Base-by-base conservation (phyloP, 1,140 invertebrate species). In the Aphelenchoides avenae region DNA sequence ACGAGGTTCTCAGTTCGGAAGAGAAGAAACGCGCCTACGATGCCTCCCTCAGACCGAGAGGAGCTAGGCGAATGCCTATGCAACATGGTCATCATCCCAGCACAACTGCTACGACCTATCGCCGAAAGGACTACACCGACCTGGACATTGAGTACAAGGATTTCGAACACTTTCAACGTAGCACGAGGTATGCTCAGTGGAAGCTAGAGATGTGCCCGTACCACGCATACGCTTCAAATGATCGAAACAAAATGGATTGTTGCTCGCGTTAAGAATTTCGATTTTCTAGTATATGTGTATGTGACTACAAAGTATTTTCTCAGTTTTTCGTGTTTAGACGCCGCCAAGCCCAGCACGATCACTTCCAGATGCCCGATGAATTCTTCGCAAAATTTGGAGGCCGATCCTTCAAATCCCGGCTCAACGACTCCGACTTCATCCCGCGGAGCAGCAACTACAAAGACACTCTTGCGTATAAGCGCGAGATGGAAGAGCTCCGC, bases 21-120 rank as follows among this genome's bases (percentile, higher is more conserved):
- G 67, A 78, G 1, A 78, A 77, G 51, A 63, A 75, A 49, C 68
- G 67, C 33, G 65, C 72, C 44, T 79, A 80, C 61, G 78, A 79
- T 55, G 57, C 27, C 4, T 24, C 48, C 11, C 37, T 29, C 29
- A 26, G 46, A 11, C 22, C 46, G 22, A 26, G 22, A 9, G 15
- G 48, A 20, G n/a, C 31, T 26, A 22, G 22, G 33, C n/a, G 11
- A 18, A 6, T 40, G 48, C 27, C 26, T 22, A 6, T 24, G 52
- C 3, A 20, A 52, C 26, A 15, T 18, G 18, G 13, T 18, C 36
- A 13, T 13, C 5, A 9, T 13, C 5, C 7, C 18, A 0, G 43
- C 27, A n/a, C 15, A 24, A 22, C 47, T 15, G 13, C 51, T 11
- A 29, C n/a, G n/a, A n/a, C n/a, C n/a, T n/a, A n/a, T n/a, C n/a